Percentiles rank a stretch among this genome's conserved stretches.
phyloP scores from a whole-genome alignment of 2,797 vertebrate genomes.

The Takifugu rubripes region DNA sequence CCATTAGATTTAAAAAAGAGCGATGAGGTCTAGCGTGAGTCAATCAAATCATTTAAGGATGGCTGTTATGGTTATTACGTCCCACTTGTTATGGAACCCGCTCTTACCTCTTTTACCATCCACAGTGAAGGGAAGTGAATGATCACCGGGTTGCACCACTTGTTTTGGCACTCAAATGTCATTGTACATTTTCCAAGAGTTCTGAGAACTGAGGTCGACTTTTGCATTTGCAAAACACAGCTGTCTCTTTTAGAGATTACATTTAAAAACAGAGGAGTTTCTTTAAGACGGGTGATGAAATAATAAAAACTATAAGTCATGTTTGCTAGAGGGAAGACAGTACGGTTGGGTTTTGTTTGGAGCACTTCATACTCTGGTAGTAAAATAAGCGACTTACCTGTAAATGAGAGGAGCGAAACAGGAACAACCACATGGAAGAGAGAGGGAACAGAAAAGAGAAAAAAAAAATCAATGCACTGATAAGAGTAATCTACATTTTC shows the following conservation, averaged over 20 bases:
- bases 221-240: slow-evolving; percentile 4
- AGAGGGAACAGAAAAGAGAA: slow-evolving; percentile 24
- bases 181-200: slow-evolving; percentile 22
- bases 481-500: slow-evolving; percentile 29
- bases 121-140: slow-evolving; percentile 29
- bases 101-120: slow-evolving; percentile 67
- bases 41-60: slow-evolving; percentile 77
- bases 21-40: slow-evolving; percentile 73
- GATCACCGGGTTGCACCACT: slow-evolving; percentile 46
- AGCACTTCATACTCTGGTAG: neutral
- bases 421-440: slow-evolving; percentile 45
- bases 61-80: slow-evolving; percentile 75
- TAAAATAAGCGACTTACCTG: slow-evolving; percentile 66
- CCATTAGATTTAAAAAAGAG: slow-evolving; percentile 79
- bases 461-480: slow-evolving; percentile 34
- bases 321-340: neutral
- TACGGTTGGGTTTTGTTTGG: neutral
- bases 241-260: slow-evolving; percentile 9
- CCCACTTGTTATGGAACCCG: slow-evolving; percentile 68
- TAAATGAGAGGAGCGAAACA: slow-evolving; percentile 31
- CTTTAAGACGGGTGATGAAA: too few relatives aligned
- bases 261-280: too few relatives aligned
- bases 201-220: slow-evolving; percentile 7
- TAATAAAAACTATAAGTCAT: too few relatives aligned
- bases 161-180: slow-evolving; percentile 33